A percentile compares a stretch with the other conserved stretches of the same genome.
Evolutionary conservation across 2,113 vertebrate species (phyloP).

Genomic region (Saimiri boliviensis): DNA sequence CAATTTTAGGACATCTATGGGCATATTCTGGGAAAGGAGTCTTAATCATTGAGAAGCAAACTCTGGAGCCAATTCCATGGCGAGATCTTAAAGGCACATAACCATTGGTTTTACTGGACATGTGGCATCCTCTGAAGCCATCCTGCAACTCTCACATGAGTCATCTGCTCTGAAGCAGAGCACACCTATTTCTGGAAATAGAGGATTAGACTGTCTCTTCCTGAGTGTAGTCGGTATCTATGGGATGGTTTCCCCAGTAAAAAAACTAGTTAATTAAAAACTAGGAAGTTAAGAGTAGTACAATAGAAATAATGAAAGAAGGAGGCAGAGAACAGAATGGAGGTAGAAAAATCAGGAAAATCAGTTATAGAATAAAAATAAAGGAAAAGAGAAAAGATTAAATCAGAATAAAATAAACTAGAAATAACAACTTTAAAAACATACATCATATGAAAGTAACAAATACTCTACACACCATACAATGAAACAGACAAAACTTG

Average conservation of each 20-base stretch:
- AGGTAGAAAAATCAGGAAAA: not conserved
- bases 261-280: not conserved
- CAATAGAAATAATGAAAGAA: not conserved
- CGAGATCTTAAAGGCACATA: not conserved
- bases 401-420: not conserved
- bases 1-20: not conserved
- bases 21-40: not conserved
- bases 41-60: not conserved
- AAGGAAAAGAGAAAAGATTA: not conserved
- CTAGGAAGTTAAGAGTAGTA: not conserved
- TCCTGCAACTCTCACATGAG: not conserved
- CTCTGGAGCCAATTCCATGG: too few relatives aligned
- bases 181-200: not conserved
- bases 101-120: not conserved
- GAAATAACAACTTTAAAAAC: not conserved
- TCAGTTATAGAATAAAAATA: not conserved
- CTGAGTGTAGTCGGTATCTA: not conserved
- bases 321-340: rapidly evolving
- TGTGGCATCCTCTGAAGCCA: not conserved
- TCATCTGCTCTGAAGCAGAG: not conserved
- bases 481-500: not conserved
- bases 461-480: not conserved
- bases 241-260: not conserved
- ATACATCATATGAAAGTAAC: not conserved
- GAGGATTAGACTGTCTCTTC: not conserved